Base-by-base conservation (phyloP, 2,888 invertebrate species). In the Cantharis rustica region DNA sequence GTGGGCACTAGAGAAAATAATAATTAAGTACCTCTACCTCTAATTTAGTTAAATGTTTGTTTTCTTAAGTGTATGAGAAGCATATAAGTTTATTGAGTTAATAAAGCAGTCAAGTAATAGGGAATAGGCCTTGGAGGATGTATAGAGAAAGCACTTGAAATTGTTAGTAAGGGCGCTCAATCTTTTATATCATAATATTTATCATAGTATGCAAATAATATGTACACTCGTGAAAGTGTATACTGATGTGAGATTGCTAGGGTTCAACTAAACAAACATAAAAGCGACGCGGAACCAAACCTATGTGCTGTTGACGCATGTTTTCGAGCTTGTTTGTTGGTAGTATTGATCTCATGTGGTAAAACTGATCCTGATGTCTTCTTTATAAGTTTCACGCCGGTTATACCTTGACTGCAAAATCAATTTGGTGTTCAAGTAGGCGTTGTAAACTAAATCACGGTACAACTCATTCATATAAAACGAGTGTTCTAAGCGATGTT, bases 251-350 rank as follows among this genome's bases (percentile, higher is more conserved):
- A 76, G 73, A 76, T 77, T 78, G 80, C 74, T 69, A 79, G 79
- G 80, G 80, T 79, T 76, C 73, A 75, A 71, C 75, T 74, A 75
- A 79, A 77, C 79, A 81, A 80, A 80, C 80, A 79, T 78, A 80
- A 79, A 78, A 79, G 77, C 76, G 78, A 78, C 78, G 79, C 79
- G 75, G 80, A 80, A 80, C 79, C 77, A 78, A 79, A 80, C 79
- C 78, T 77, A 80, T 86, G 87, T 87, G 87, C 85, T 90, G 90
- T 90, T 90, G 90, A 90, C 90, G 90, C 90, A 90, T 90, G 90
- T 90, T 90, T 90, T 90, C 90, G 90, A 90, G 90, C 89, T 90
- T 90, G 90, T 90, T 90, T 90, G 84, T 82, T 84, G 88, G 88
- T 88, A 87, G 89, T 90, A 90, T 90, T 90, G 90, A 90, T 90